These are phyloP conservation scores for Typhlichthys eigenmanni DNA, from an alignment of 2,797 vertebrate genomes.

Conservation along the genomic window DNA sequence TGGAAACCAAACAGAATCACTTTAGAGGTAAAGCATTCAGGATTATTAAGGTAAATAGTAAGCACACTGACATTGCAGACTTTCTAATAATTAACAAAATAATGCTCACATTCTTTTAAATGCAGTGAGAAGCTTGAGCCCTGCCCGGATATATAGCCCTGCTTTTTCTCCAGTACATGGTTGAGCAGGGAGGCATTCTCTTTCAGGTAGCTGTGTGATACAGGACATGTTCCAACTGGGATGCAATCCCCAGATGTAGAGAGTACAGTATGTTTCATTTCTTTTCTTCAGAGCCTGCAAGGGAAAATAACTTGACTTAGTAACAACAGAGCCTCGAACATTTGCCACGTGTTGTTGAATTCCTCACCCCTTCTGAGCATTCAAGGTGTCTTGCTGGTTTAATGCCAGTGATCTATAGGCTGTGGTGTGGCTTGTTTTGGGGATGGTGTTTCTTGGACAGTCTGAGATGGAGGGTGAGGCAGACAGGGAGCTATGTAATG, in stretches of 20 bases:
- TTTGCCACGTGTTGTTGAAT: slow-evolving; percentile 11
- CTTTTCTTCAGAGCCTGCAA: slow-evolving; percentile 35
- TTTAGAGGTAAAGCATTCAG: slow-evolving; percentile 22
- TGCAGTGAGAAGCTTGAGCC: slow-evolving; percentile 61
- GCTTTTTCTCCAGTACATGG: slow-evolving; percentile 53
- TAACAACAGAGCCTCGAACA: slow-evolving; percentile 2
- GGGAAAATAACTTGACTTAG: slow-evolving; percentile 26
- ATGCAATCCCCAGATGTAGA: slow-evolving; percentile 45
- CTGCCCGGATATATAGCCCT: slow-evolving; percentile 41
- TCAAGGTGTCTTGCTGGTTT: slow-evolving; percentile 36
- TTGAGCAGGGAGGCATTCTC: slow-evolving; percentile 61
- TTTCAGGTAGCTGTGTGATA: slow-evolving; percentile 53
- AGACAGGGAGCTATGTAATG: too few relatives aligned
- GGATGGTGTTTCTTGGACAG: too few relatives aligned
- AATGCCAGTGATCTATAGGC: not conserved
- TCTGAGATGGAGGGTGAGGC: too few relatives aligned
- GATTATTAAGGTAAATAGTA: too few relatives aligned
- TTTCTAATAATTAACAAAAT: not conserved
- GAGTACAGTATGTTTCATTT: slow-evolving; percentile 13
- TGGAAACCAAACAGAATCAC: slow-evolving; percentile 46
- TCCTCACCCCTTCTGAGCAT: slow-evolving; percentile 41
- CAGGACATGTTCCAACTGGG: slow-evolving; percentile 55
- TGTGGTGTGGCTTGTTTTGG: not conserved
- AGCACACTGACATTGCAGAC: too few relatives aligned
- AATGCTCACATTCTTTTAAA: slow-evolving; percentile 48